A percentile compares a stretch with the other conserved stretches of the same genome.
These are phyloP conservation scores for Platerodrilus igneus DNA, from an alignment of 2,888 invertebrate species.

Conservation along the genomic window DNA sequence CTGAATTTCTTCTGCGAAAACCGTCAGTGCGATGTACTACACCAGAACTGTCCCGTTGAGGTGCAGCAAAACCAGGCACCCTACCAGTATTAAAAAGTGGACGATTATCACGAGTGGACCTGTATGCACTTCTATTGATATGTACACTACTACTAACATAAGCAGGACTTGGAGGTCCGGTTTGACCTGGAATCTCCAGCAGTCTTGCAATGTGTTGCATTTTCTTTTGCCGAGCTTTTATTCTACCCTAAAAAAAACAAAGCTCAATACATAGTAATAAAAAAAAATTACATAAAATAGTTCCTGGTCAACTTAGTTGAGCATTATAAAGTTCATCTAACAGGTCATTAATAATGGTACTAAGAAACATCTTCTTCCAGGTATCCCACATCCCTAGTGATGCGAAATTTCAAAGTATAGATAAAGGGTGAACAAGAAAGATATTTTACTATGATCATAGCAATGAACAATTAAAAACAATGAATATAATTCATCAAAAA, in stretches of 20 bases:
- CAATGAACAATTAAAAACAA: no score
- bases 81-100: slow-evolving; percentile 42
- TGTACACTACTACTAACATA: slow-evolving; percentile 42
- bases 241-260: slow-evolving; percentile 61
- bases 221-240: slow-evolving; percentile 93
- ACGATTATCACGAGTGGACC: slow-evolving; percentile 41
- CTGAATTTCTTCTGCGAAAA: slow-evolving; percentile 32
- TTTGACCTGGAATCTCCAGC: slow-evolving; percentile 73
- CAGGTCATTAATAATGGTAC: slow-evolving; percentile 6
- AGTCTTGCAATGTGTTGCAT: slow-evolving; percentile 93
- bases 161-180: slow-evolving; percentile 50
- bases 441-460: no score
- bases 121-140: slow-evolving; percentile 37
- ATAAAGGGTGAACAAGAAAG: no score
- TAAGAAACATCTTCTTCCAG: no score
- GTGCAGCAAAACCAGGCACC: slow-evolving; percentile 48
- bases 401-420: no score
- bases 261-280: slow-evolving; percentile 1
- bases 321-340: no score
- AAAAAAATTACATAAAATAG: no score
- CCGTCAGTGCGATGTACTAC: slow-evolving; percentile 43
- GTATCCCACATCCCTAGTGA: no score
- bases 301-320: no score
- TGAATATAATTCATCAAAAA: no score
- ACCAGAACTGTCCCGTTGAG: slow-evolving; percentile 45